Conservation (phyloP, 2,113 vertebrate genomes). For the Osmerus eperlanus region DNA sequence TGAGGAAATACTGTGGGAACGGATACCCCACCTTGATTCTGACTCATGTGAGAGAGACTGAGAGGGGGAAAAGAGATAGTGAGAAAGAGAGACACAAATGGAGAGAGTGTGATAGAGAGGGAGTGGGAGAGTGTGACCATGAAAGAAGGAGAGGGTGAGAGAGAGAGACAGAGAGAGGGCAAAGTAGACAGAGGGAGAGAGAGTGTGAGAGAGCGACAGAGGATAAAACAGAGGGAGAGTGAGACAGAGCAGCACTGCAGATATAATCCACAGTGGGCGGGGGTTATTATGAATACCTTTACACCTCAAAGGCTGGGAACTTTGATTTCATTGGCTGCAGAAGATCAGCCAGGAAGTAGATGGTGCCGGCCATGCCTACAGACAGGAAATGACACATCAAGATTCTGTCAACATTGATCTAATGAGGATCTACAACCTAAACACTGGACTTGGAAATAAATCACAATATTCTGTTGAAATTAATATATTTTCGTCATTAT, state of each 20-base stretch:
- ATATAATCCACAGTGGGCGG: not conserved
- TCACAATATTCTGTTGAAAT: not conserved
- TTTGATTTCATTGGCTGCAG: conserved; percentile 83
- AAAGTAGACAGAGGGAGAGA: too few species aligned
- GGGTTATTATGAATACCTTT: conserved; percentile 33
- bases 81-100: too few species aligned
- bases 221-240: not conserved
- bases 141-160: too few species aligned
- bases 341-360: conserved; percentile 93
- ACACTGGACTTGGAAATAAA: too few species aligned
- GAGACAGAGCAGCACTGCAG: not conserved
- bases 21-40: too few species aligned
- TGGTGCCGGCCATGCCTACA: conserved; percentile 95
- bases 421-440: too few species aligned
- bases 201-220: not conserved
- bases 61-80: too few species aligned
- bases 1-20: too few species aligned
- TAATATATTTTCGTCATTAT: not conserved
- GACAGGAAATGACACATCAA: conserved; percentile 37
- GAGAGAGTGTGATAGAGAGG: too few species aligned
- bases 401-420: not conserved
- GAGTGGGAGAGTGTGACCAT: too few species aligned
- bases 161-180: too few species aligned
- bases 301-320: conserved; percentile 93
- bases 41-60: too few species aligned